phyloP scores from a whole-genome alignment of 2,113 vertebrate species.

The Myiagra hebetior region DNA sequence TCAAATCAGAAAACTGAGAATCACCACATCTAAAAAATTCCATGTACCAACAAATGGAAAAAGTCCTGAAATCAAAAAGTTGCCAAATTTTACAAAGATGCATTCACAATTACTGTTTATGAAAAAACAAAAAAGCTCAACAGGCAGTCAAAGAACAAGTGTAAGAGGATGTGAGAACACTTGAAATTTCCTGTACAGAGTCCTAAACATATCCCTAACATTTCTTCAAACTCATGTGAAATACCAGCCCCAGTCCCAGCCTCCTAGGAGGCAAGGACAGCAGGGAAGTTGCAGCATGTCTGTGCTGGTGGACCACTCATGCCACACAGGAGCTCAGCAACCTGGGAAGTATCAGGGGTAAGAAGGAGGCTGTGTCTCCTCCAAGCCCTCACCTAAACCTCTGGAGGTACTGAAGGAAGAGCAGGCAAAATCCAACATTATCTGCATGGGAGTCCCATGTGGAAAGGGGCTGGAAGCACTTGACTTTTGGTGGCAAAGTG shows the following conservation, averaged over 20 bases:
- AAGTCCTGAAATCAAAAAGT: neutral
- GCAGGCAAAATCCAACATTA: neutral
- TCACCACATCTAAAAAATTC: neutral
- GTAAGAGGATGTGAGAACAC: neutral
- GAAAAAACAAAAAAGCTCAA: neutral
- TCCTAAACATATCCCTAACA: neutral
- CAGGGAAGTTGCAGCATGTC: neutral
- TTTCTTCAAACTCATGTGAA: neutral
- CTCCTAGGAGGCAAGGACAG: neutral
- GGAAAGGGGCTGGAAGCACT: neutral
- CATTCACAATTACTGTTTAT: neutral
- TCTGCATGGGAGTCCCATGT: neutral
- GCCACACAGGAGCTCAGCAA: neutral
- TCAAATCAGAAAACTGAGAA: neutral
- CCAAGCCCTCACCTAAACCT: neutral
- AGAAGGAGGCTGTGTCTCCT: neutral
- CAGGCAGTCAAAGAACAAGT: neutral
- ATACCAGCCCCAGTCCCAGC: rapidly evolving
- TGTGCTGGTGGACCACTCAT: neutral
- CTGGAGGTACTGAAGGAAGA: neutral
- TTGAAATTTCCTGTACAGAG: neutral
- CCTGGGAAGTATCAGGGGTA: neutral
- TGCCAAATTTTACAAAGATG: neutral
- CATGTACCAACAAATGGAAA: neutral
- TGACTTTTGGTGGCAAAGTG: neutral